phyloP scores from a whole-genome alignment of 2,888 invertebrate genomes.

The Tetropium fuscum region DNA sequence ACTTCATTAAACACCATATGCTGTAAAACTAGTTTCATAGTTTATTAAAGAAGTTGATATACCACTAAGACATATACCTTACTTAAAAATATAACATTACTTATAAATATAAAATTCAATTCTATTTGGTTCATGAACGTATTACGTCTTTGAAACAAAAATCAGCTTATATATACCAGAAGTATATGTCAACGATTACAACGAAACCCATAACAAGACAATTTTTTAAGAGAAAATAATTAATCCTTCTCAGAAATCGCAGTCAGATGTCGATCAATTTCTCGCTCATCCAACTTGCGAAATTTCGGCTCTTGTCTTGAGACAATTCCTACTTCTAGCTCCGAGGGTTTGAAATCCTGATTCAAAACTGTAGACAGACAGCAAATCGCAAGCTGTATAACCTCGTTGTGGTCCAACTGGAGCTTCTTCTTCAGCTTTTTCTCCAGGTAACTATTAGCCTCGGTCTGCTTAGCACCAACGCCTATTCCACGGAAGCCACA shows the following conservation, averaged over 20 bases:
- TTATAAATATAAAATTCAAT: too few species aligned
- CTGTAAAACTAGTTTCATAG: too few species aligned
- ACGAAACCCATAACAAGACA: neutral
- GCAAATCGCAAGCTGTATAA: slow-evolving; percentile 91
- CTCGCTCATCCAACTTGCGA: slow-evolving; percentile 82
- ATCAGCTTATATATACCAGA: too few species aligned
- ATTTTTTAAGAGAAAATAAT: slow-evolving; percentile 45
- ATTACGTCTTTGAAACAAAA: too few species aligned
- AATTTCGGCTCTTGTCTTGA: slow-evolving; percentile 84
- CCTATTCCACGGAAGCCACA: slow-evolving; percentile 95
- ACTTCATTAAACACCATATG: too few species aligned
- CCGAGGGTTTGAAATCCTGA: slow-evolving; percentile 96
- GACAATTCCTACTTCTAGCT: slow-evolving; percentile 96
- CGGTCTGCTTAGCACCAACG: slow-evolving; percentile 96
- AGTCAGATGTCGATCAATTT: slow-evolving; percentile 91
- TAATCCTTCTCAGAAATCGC: slow-evolving; percentile 95
- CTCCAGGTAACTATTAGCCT: slow-evolving; percentile 96
- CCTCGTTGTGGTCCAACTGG: slow-evolving; percentile 84
- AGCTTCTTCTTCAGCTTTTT: slow-evolving; percentile 96
- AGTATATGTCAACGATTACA: neutral
- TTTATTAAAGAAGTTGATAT: too few species aligned
- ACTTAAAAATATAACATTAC: too few species aligned
- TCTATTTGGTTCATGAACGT: too few species aligned
- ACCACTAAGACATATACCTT: too few species aligned
- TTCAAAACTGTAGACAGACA: slow-evolving; percentile 94